These are phyloP conservation scores for Chamaetylas fuelleborni DNA, from an alignment of 2,113 vertebrate genomes.

Conservation along the genomic window DNA sequence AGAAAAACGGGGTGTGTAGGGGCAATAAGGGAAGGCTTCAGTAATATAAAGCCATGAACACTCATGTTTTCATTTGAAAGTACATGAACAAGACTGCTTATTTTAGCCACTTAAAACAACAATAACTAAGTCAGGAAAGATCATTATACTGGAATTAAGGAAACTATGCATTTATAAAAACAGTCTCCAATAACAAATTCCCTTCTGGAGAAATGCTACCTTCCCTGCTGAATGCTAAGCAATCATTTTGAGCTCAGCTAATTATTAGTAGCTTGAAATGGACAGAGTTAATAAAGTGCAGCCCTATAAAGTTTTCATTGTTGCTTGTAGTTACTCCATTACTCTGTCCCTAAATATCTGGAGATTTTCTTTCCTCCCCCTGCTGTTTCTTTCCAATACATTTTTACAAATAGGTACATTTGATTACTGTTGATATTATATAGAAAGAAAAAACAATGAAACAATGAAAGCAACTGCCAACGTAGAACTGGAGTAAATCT, in stretches of 20 bases:
- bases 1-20: background rate
- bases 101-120: constrained; percentile 52
- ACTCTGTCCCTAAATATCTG: background rate
- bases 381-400: background rate
- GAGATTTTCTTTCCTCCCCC: background rate
- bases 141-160: constrained; percentile 55
- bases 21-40: constrained; percentile 11
- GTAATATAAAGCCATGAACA: constrained; percentile 50
- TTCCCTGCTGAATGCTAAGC: background rate
- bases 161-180: constrained; percentile 56
- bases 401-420: background rate
- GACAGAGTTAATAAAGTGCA: constrained; percentile 13
- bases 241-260: constrained; percentile 33
- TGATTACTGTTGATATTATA: background rate
- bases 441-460: background rate
- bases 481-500: background rate
- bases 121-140: constrained; percentile 44
- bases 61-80: constrained; percentile 58
- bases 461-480: background rate
- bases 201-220: constrained; percentile 35
- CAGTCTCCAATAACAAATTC: constrained; percentile 9
- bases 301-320: constrained; percentile 31
- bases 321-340: background rate
- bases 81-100: constrained; percentile 47
- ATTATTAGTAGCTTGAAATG: constrained; percentile 35